Base-by-base conservation (phyloP, 2,113 vertebrate species). In the Siphamia tubifer region DNA sequence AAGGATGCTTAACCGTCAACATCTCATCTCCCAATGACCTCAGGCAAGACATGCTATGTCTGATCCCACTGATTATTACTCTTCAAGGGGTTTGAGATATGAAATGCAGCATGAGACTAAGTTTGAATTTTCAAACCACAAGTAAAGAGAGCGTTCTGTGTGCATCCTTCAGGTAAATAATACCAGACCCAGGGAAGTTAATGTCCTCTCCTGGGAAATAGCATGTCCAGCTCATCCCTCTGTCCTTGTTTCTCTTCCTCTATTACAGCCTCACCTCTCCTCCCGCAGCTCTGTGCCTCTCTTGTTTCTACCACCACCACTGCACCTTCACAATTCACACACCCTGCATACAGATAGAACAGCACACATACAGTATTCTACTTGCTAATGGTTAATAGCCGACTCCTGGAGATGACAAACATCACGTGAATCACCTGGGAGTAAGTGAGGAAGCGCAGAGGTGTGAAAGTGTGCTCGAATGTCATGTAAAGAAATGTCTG, bases 1-100 rank as follows among this genome's bases (percentile, higher is more conserved):
- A 64, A 68, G 75, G 62, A 72, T 71, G 36, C 51, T 28, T n/a
- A 1, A 65, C 53, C 36, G 12, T 54, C n/a, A n/a, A 19, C 36
- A 13, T 24, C 31, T 13, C 19, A 52, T 43, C 45, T 63, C 3
- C 11, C 8, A 34, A 12, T 16, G 17, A 39, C 61, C 44, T 61
- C 36, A 1, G 42, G 49, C 43, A 12, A 19, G 11, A 8, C 13
- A 2, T 17, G 36, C 39, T 27, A 9, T 0, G 17, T 43, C 23
- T 3, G 51, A 75, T 45, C 43, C 15, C 13, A 7, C 8, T 27
- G 23, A 66, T 19, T 1, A 67, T 15, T 21, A 38, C 5, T 0
- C 24, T 35, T 15, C 3, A 13, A 43, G 30, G 4, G 35, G 11
- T 47, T 24, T 6, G 43, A 27, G 16, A 27, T 16, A 47, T 47